Conservation (phyloP, 2,888 invertebrate genomes). For the Flabesymbios commensalis region DNA sequence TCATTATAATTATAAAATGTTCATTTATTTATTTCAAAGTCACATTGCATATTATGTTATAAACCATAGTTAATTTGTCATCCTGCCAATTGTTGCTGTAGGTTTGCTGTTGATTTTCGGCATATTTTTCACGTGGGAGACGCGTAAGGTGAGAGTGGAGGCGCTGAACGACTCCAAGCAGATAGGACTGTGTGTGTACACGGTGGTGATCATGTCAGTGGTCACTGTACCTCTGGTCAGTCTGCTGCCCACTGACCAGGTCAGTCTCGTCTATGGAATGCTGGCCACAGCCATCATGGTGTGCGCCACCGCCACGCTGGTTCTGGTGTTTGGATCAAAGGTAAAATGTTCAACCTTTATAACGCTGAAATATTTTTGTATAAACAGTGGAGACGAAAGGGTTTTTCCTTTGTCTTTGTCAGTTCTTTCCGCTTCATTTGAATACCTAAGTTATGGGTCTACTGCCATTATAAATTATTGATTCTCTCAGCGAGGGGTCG, state of each 20-base stretch:
- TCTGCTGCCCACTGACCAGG: not conserved
- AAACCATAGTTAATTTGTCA: not conserved
- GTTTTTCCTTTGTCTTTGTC: no score
- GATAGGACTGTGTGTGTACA: conserved; percentile 21
- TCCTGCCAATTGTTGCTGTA: not conserved
- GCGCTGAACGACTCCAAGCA: conserved; percentile 19
- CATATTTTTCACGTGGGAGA: conserved; percentile 25
- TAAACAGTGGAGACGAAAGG: no score
- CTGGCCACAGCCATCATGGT: not conserved
- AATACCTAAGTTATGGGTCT: no score
- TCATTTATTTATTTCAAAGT: no score
- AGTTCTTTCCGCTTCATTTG: no score
- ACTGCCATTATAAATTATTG: no score
- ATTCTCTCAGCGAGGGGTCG: no score
- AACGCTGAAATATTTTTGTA: no score
- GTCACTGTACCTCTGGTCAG: conserved; percentile 1
- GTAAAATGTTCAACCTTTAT: no score
- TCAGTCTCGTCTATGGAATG: not conserved
- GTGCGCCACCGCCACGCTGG: no score
- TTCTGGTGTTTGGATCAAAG: no score
- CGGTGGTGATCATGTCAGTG: conserved; percentile 19
- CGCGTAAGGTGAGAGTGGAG: conserved; percentile 19
- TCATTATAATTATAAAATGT: no score
- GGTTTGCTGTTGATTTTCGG: conserved; percentile 18
- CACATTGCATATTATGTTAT: not conserved